Conservation (phyloP, 2,888 invertebrate genomes). For the Pseudococcus viburni region DNA sequence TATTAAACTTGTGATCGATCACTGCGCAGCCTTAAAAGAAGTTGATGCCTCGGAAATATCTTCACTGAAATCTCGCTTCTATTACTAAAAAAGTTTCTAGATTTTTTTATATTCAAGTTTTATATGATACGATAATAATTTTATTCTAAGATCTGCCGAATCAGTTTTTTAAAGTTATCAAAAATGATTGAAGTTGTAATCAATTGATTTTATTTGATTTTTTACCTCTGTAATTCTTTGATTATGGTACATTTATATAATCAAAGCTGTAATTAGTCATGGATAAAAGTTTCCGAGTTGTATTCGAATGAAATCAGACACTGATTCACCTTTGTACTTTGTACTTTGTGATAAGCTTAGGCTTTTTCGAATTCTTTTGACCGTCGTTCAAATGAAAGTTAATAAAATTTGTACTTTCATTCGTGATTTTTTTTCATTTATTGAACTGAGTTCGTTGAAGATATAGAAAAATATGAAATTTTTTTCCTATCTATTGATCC, state of each 20-base stretch:
- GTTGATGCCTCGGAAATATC: not conserved
- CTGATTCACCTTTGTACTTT: conserved; percentile 15
- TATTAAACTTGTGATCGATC: conserved; percentile 15
- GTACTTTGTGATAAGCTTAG: conserved; percentile 17
- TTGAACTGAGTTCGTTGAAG: not conserved
- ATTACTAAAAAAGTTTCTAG: not conserved
- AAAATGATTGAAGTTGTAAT: not conserved
- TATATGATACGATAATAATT: not conserved
- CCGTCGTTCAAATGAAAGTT: not conserved
- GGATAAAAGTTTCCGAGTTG: not conserved
- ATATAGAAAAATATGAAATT: not conserved
- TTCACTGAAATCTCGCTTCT: conserved; percentile 43
- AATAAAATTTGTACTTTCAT: not conserved
- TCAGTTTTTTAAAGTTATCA: not conserved
- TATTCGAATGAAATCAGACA: not conserved
- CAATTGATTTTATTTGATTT: not conserved
- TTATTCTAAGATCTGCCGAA: not conserved
- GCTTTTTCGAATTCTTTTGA: conserved; percentile 17
- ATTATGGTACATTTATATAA: no score
- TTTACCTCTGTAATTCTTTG: not conserved
- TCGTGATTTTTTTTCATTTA: not conserved
- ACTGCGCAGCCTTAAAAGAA: conserved; percentile 31
- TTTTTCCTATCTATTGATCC: not conserved
- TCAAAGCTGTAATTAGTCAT: conserved; percentile 29
- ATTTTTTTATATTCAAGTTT: not conserved